phyloP scores from a whole-genome alignment of 2,113 vertebrate species.

The Propithecus coquereli region DNA sequence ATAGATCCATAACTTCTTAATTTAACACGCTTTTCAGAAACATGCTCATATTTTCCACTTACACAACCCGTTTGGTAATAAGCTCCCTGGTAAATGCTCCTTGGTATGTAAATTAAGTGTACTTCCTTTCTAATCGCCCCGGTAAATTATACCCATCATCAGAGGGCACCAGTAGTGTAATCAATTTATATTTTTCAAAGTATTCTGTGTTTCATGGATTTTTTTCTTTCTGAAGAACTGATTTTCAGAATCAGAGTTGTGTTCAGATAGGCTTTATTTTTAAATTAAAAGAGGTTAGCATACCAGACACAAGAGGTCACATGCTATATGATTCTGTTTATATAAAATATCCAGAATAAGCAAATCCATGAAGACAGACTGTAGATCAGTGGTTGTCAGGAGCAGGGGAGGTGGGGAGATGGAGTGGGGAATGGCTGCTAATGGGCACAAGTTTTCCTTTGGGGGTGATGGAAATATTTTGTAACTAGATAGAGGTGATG shows the following conservation, averaged over 20 bases:
- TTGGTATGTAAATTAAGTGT: background rate
- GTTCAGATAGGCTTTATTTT: constrained; percentile 52
- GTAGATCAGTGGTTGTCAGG: too few relatives aligned
- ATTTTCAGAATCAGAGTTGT: constrained; percentile 1
- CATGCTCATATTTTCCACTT: background rate
- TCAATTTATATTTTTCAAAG: constrained; percentile 51
- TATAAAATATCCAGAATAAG: background rate
- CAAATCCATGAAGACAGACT: background rate
- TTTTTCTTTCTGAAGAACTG: constrained; percentile 7
- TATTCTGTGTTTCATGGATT: background rate
- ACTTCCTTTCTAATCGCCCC: background rate
- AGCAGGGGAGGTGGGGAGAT: too few relatives aligned
- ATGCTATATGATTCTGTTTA: background rate
- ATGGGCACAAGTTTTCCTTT: background rate
- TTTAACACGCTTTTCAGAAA: background rate
- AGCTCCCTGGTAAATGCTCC: background rate
- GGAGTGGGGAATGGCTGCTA: fast-evolving
- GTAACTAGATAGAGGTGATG: background rate
- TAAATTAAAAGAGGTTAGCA: background rate
- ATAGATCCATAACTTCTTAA: background rate
- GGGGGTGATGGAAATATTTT: background rate
- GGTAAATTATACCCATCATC: background rate
- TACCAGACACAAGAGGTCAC: background rate
- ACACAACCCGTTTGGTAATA: background rate
- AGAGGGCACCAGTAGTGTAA: background rate